A percentile compares a stretch with the other conserved stretches of the same genome.
These are phyloP conservation scores for Rissa tridactyla DNA, from an alignment of 2,113 vertebrate genomes.

Conservation along the genomic window DNA sequence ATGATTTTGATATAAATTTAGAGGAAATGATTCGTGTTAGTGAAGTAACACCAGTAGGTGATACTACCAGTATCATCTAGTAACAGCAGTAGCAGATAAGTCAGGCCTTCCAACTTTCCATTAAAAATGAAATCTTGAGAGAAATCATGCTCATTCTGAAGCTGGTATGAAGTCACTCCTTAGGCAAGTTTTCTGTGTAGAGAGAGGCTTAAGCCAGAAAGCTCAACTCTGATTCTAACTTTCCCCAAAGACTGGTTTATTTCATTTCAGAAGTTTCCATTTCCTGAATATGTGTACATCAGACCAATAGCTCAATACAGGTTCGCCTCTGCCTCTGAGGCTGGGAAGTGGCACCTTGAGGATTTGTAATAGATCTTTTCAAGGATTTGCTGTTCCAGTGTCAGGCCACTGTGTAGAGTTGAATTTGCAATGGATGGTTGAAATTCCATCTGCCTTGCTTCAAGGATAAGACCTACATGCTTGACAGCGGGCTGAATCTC, in stretches of 20 bases:
- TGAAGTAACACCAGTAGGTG: background rate
- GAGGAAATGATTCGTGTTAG: background rate
- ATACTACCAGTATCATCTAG: background rate
- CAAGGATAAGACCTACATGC: background rate
- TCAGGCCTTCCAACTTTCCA: background rate
- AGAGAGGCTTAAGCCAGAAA: background rate
- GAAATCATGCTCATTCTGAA: background rate
- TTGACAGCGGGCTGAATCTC: background rate
- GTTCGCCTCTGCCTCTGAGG: background rate
- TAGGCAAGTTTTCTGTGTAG: background rate
- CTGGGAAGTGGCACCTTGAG: background rate
- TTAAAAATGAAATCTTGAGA: background rate
- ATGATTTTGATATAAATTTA: background rate
- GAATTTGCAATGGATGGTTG: background rate
- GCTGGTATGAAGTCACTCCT: background rate
- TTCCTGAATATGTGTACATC: background rate
- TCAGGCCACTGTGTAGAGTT: background rate
- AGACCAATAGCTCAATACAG: background rate
- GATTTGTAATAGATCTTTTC: background rate
- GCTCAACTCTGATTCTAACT: background rate
- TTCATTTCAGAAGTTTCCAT: background rate
- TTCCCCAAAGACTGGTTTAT: background rate
- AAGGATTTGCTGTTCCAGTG: conserved; percentile 38
- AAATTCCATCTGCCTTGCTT: background rate
- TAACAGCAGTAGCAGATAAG: background rate